Evolutionary conservation across 2,888 invertebrate genomes (phyloP).

Genomic region (Entomobrya proxima): DNA sequence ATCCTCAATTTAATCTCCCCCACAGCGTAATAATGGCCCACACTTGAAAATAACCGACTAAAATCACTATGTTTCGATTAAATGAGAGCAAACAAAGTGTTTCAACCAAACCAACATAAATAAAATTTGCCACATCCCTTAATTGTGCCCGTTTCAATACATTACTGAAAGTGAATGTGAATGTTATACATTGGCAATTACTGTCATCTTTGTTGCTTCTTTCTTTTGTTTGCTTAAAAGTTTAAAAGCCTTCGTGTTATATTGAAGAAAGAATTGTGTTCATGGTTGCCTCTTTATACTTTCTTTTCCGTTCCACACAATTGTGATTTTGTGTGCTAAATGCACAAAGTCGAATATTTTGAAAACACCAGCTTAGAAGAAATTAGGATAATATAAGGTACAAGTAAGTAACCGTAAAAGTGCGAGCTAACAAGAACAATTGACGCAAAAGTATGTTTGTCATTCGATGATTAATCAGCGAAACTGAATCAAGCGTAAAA

Average conservation of each 20-base stretch:
- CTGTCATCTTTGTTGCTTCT: too few relatives aligned
- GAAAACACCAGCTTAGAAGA: background rate
- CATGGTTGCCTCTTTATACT: conserved; percentile 44
- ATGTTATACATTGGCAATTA: too few relatives aligned
- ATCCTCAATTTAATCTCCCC: background rate
- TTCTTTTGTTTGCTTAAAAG: too few relatives aligned
- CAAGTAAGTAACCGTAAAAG: background rate
- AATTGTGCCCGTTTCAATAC: conserved; percentile 3
- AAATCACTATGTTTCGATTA: background rate
- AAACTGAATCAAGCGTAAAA: background rate
- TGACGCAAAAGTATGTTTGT: background rate
- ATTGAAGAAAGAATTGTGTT: too few relatives aligned
- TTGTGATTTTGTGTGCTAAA: background rate
- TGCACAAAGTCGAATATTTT: background rate
- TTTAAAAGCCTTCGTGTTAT: background rate
- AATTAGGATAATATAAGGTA: background rate
- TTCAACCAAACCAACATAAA: too few relatives aligned
- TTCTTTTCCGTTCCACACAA: conserved; percentile 20
- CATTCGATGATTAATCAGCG: background rate
- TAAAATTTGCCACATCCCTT: too few relatives aligned
- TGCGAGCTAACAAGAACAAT: background rate
- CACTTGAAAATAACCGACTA: background rate
- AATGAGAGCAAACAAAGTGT: background rate
- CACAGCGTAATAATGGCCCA: conserved; percentile 4
- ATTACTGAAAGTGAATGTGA: background rate